These are phyloP conservation scores for Microctenopoma stevenorrisi DNA, from an alignment of 2,797 vertebrate genomes.

Conservation along the genomic window DNA sequence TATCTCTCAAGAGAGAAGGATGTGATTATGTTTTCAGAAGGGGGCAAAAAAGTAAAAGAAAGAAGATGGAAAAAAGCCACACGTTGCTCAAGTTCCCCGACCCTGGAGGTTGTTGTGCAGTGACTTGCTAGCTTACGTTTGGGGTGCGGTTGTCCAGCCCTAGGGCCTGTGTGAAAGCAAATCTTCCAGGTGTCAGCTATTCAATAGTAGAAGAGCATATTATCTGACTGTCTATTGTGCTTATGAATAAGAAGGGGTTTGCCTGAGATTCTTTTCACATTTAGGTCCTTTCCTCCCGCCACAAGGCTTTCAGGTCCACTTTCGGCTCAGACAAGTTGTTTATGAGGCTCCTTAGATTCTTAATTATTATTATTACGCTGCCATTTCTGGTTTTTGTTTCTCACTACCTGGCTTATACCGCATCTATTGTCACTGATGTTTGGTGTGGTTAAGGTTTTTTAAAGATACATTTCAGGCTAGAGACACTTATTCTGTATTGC, in stretches of 20 bases:
- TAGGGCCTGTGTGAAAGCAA: conserved; percentile 78
- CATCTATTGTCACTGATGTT: not conserved
- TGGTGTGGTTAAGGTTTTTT: not conserved
- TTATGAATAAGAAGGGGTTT: conserved; percentile 71
- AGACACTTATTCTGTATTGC: not conserved
- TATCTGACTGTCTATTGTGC: conserved; percentile 72
- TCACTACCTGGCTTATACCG: not conserved
- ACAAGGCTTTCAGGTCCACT: conserved; percentile 55
- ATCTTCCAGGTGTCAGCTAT: conserved; percentile 81
- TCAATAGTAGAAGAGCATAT: conserved; percentile 74
- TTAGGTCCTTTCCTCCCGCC: conserved; percentile 46
- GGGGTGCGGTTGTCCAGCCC: conserved; percentile 78
- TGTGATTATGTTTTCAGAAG: conserved; percentile 77
- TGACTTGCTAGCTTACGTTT: conserved; percentile 72
- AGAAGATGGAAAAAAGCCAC: conserved; percentile 59
- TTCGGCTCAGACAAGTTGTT: conserved; percentile 13
- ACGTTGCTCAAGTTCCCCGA: conserved; percentile 73
- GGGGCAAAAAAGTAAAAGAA: conserved; percentile 55
- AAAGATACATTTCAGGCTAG: conserved; percentile 3
- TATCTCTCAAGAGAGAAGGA: conserved; percentile 78
- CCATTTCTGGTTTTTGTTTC: conserved; percentile 8
- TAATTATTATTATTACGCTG: not conserved
- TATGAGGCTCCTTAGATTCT: conserved; percentile 13
- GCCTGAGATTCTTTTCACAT: conserved; percentile 57
- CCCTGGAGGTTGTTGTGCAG: conserved; percentile 76